phyloP scores from a whole-genome alignment of 2,113 vertebrate genomes.

The Chloebia gouldiae region DNA sequence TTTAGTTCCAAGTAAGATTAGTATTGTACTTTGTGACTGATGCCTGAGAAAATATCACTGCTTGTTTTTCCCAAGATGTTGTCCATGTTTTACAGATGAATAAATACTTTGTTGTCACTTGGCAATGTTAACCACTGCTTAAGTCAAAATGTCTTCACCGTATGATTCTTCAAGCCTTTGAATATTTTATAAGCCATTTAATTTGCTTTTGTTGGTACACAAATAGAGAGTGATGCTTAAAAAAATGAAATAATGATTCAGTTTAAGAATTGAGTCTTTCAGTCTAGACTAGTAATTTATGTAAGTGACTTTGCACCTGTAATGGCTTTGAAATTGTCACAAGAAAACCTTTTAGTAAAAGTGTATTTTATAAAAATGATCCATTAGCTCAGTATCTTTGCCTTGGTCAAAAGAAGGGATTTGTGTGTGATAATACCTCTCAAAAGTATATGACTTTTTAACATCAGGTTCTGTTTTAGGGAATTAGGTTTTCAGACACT shows the following conservation, averaged over 20 bases:
- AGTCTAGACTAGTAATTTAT: constrained; percentile 10
- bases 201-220: not conserved
- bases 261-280: not conserved
- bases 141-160: not conserved
- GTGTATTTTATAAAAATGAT: not conserved
- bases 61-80: not conserved
- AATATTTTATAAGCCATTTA: constrained; percentile 17
- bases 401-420: not conserved
- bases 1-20: not conserved
- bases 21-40: not conserved
- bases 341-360: not conserved
- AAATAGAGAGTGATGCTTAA: not conserved
- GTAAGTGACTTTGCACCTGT: not conserved
- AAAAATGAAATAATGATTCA: not conserved
- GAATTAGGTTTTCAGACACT: constrained; percentile 13
- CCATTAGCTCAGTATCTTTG: not conserved
- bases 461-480: constrained; percentile 3
- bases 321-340: constrained; percentile 40
- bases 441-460: not conserved
- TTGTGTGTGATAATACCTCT: not conserved
- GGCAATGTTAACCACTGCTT: not conserved
- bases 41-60: not conserved
- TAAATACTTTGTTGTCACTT: not conserved
- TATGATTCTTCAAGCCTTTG: not conserved
- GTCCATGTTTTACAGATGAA: not conserved